Evolutionary conservation across 2,113 vertebrate species (phyloP).

Genomic region (Oryctolagus cuniculus): DNA sequence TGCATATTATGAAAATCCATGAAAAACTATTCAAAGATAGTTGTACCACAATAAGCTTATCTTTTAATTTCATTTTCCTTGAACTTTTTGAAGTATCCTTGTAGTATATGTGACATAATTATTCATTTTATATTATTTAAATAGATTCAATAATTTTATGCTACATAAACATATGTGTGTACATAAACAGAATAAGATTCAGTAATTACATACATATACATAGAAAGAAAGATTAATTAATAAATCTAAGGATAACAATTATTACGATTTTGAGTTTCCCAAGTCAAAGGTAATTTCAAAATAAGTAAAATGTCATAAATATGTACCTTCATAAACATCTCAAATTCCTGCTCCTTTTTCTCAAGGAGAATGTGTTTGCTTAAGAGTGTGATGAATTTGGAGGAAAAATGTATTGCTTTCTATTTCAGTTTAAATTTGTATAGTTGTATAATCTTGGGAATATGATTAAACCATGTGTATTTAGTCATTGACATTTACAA

Average conservation of each 20-base stretch:
- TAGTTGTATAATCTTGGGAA: background rate
- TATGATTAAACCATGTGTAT: background rate
- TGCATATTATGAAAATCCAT: too few relatives aligned
- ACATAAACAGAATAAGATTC: background rate
- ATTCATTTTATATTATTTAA: background rate
- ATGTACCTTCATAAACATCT: background rate
- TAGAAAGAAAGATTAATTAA: background rate
- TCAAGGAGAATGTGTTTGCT: background rate
- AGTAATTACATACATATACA: background rate
- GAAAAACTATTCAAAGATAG: too few relatives aligned
- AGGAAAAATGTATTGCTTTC: background rate
- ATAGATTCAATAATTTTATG: background rate
- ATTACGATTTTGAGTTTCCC: background rate
- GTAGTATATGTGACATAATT: background rate
- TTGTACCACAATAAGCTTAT: too few relatives aligned
- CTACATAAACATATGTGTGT: background rate
- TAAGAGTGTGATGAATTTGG: background rate
- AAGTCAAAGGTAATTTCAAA: background rate
- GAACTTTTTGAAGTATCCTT: too few relatives aligned
- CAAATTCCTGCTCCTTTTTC: background rate
- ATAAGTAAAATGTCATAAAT: background rate
- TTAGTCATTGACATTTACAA: background rate
- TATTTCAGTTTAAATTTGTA: background rate
- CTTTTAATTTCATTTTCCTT: too few relatives aligned
- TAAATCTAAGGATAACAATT: background rate